phyloP scores from a whole-genome alignment of 2,797 vertebrate genomes.

The Bryconaethiops microstoma region DNA sequence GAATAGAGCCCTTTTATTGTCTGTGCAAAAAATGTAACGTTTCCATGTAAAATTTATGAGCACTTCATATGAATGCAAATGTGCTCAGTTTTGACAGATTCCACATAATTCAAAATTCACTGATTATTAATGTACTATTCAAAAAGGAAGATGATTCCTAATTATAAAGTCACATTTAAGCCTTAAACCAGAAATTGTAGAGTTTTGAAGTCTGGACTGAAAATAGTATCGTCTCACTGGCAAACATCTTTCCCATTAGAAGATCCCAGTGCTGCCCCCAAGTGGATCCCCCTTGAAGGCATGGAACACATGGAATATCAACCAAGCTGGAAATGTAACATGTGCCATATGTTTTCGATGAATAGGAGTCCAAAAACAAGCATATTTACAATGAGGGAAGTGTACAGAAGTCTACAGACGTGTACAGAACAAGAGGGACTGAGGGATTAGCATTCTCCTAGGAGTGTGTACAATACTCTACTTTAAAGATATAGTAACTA shows the following conservation, averaged over 20 bases:
- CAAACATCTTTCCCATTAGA: conserved; percentile 19
- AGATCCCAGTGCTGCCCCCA: not conserved
- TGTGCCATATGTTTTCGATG: not conserved
- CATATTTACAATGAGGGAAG: not conserved
- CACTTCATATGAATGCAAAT: conserved; percentile 51
- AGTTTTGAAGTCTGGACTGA: conserved; percentile 2
- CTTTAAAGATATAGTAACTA: not conserved
- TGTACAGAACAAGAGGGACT: not conserved
- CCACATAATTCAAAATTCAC: conserved; percentile 56
- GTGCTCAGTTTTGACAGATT: conserved; percentile 47
- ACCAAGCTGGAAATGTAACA: not conserved
- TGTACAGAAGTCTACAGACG: not conserved
- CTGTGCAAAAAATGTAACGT: conserved; percentile 24
- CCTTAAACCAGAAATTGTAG: conserved; percentile 41
- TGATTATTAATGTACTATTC: conserved; percentile 58
- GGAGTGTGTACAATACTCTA: not conserved
- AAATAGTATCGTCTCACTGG: conserved; percentile 21
- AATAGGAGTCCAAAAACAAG: not conserved
- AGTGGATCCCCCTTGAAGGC: not conserved
- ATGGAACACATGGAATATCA: not conserved
- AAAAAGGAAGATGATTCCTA: conserved; percentile 50
- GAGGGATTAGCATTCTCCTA: not conserved
- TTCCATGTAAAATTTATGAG: conserved; percentile 54
- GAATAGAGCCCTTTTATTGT: conserved; percentile 37
- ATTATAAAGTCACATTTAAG: conserved; percentile 58